Base-by-base conservation (phyloP, 2,888 invertebrate species). In the Dorcus hopei region DNA sequence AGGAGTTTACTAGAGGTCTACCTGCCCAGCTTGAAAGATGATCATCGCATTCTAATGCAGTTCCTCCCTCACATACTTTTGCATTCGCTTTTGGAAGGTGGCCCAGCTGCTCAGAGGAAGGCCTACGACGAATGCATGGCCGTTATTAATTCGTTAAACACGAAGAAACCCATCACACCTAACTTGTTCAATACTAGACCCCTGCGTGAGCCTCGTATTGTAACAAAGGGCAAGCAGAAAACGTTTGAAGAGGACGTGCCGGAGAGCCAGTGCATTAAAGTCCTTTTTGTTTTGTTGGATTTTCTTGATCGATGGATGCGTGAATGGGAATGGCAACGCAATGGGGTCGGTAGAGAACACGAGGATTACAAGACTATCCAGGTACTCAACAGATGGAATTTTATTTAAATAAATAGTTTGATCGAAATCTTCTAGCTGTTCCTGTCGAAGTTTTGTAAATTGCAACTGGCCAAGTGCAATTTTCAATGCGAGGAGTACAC, bases 401-500 rank as follows among this genome's bases (percentile, higher is more conserved):
- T 14, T 14, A 14, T 14, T 14, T 14, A 14, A 14, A 14, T 14
- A 14, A 14, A 14, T 14, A 14, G 14, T 14, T 14, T n/a, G 9
- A 9, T 14, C 14, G 8, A 49, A 33, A 49, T 38, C 33, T 16
- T 23, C 45, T 47, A 63, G 63, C 8, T 49, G 23, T 64, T 62
- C 41, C 8, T 62, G 8, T 42, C 58, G 7, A 61, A 54, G 71
- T 87, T 89, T 63, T 86, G 88, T 68, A 88, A 87, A 68, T 74
- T 88, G 26, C 79, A 84, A 4, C 81, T 92, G 66, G 88, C 91
- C 0, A 82, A 85, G 45, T 88, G 89, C 4, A 90, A 90, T 73
- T 91, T 87, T 68, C 82, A 85, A 11, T 90, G 89, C 54, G 87
- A 87, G 0, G 91, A 92, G 70, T 84, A 88, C 68, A 87, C 90